phyloP scores from a whole-genome alignment of 2,113 vertebrate genomes.

The Melospiza georgiana region DNA sequence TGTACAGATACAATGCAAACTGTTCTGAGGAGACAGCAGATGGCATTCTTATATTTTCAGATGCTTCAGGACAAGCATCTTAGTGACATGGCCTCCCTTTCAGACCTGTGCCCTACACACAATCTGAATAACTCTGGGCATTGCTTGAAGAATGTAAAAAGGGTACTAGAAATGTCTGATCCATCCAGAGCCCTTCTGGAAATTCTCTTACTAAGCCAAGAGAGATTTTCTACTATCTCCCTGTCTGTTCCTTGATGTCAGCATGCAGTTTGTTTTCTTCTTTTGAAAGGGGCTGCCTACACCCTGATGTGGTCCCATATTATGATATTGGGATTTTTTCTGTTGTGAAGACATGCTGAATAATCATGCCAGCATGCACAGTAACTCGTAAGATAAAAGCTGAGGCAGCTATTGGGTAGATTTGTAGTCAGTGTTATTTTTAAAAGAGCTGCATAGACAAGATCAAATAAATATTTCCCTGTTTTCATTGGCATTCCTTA shows the following conservation, averaged over 20 bases:
- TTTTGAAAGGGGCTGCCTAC: not conserved
- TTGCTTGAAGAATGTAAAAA: not conserved
- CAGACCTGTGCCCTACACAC: not conserved
- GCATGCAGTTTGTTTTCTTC: not conserved
- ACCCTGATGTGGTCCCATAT: not conserved
- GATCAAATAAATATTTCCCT: slow-evolving; percentile 32
- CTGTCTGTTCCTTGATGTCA: not conserved
- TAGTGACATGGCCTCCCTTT: not conserved
- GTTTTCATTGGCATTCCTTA: not conserved
- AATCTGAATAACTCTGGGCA: not conserved
- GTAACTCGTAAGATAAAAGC: not conserved
- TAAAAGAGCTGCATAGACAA: not conserved
- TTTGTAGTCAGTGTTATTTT: slow-evolving; percentile 1
- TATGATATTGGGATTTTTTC: not conserved
- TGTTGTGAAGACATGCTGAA: not conserved
- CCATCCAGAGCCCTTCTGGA: not conserved
- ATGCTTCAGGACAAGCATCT: not conserved
- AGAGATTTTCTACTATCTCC: not conserved
- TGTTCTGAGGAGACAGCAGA: not conserved
- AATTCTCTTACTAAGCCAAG: not conserved
- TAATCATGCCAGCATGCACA: not conserved
- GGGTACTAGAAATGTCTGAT: not conserved
- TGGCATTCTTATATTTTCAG: not conserved
- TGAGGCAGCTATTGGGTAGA: not conserved
- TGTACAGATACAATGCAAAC: not conserved